These are phyloP conservation scores for Taeniopygia guttata DNA, from an alignment of 2,797 vertebrate species.

Conservation along the genomic window DNA sequence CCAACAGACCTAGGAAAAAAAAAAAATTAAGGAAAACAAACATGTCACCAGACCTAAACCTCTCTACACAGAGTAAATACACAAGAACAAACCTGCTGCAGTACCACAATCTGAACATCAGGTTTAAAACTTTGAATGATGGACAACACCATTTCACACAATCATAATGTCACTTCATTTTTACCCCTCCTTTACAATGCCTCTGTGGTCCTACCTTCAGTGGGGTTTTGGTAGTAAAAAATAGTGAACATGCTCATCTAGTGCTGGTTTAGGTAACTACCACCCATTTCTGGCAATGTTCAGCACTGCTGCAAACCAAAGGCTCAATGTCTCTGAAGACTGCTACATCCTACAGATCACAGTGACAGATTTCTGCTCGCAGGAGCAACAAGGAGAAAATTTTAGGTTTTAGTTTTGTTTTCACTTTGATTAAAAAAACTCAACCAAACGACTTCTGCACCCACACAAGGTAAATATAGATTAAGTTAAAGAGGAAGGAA, in stretches of 20 bases:
- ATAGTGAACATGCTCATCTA: not conserved
- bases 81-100: not conserved
- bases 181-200: not conserved
- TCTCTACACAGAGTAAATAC: not conserved
- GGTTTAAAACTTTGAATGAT: not conserved
- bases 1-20: not conserved
- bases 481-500: slow-evolving; percentile 3
- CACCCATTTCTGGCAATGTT: not conserved
- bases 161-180: not conserved
- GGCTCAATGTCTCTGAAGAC: not conserved
- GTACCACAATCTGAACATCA: not conserved
- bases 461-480: not conserved
- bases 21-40: not conserved
- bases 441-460: not conserved
- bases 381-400: not conserved
- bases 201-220: not conserved
- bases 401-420: not conserved
- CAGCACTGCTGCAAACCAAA: not conserved
- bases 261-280: not conserved
- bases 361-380: not conserved
- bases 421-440: not conserved
- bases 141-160: not conserved
- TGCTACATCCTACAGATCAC: not conserved
- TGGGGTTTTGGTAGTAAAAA: not conserved
- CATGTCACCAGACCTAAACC: not conserved